Percentiles rank a stretch among this genome's conserved stretches.
These are phyloP conservation scores for Caretta caretta DNA, from an alignment of 2,113 vertebrate species.

Conservation along the genomic window DNA sequence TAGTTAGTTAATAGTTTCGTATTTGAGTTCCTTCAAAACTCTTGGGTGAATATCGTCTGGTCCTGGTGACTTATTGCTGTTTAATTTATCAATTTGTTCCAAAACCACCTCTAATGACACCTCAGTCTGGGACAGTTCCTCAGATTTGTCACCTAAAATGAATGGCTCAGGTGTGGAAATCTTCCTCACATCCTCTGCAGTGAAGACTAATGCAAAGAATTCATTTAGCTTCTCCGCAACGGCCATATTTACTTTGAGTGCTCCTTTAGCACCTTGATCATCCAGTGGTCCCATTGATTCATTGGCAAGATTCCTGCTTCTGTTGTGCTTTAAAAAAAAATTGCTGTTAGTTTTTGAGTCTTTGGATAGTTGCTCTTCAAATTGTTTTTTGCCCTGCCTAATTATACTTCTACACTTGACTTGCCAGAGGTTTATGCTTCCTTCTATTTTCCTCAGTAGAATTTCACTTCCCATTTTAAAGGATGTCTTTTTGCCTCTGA, in stretches of 20 bases:
- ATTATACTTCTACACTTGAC: neutral
- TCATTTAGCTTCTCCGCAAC: neutral
- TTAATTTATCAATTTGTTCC: neutral
- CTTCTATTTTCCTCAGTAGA: neutral
- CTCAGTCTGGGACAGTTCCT: neutral
- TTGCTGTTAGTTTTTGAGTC: neutral
- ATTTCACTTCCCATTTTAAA: neutral
- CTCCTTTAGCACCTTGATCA: neutral
- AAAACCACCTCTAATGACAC: neutral
- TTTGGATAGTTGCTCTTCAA: neutral
- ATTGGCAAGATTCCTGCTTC: neutral
- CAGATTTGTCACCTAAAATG: neutral
- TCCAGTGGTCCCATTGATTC: neutral
- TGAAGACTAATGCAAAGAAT: neutral
- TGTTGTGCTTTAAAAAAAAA: neutral
- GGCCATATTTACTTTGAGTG: neutral
- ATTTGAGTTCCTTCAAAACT: neutral
- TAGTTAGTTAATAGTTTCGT: neutral
- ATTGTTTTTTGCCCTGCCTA: neutral
- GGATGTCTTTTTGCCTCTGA: neutral
- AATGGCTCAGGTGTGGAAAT: neutral
- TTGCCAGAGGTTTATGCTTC: neutral
- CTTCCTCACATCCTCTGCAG: neutral
- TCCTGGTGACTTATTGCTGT: neutral
- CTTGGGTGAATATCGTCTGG: neutral